phyloP scores from a whole-genome alignment of 23 tunicate genomes.

The Ciona savignyi region DNA sequence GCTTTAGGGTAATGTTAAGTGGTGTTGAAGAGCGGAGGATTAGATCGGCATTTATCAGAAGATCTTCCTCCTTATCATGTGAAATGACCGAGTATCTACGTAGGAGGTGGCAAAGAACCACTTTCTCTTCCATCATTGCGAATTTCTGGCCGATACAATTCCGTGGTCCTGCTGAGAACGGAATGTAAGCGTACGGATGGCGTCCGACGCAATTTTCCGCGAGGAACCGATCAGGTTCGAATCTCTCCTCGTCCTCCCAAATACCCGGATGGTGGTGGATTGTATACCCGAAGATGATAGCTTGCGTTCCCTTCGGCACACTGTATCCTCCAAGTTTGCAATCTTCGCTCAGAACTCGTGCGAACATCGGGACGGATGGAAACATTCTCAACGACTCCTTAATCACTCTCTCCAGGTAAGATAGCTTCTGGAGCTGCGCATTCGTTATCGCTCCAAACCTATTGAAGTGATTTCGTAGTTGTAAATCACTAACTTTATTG shows the following conservation, averaged over 20 bases:
- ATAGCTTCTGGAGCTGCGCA: constrained; percentile 64
- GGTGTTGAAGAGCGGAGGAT: background rate
- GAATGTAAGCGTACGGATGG: constrained; percentile 83
- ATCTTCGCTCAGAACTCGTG: constrained; percentile 63
- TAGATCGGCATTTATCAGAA: background rate
- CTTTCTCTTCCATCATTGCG: constrained; percentile 38
- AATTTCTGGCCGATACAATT: constrained; percentile 97
- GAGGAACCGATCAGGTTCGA: constrained; percentile 66
- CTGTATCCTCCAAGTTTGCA: constrained; percentile 48
- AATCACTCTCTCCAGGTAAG: constrained; percentile 71
- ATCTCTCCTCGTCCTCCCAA: constrained; percentile 79
- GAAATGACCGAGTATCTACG: background rate
- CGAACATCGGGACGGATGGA: constrained; percentile 91
- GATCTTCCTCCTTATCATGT: background rate
- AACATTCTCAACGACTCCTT: constrained; percentile 76
- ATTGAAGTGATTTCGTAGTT: too few relatives aligned
- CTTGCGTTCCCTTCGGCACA: constrained; percentile 72
- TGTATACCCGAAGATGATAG: constrained; percentile 30
- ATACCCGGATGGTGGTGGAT: constrained; percentile 62
- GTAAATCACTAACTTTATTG: too few relatives aligned
- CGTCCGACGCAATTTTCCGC: constrained; percentile 38
- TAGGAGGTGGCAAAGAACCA: background rate
- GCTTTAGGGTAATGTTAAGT: background rate
- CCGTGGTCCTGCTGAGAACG: constrained; percentile 96
- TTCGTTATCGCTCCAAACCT: constrained; percentile 32